A percentile compares a stretch with the other conserved stretches of the same genome.
These are phyloP conservation scores for Hedya salicella DNA, from an alignment of 2,888 invertebrate species.

Conservation along the genomic window DNA sequence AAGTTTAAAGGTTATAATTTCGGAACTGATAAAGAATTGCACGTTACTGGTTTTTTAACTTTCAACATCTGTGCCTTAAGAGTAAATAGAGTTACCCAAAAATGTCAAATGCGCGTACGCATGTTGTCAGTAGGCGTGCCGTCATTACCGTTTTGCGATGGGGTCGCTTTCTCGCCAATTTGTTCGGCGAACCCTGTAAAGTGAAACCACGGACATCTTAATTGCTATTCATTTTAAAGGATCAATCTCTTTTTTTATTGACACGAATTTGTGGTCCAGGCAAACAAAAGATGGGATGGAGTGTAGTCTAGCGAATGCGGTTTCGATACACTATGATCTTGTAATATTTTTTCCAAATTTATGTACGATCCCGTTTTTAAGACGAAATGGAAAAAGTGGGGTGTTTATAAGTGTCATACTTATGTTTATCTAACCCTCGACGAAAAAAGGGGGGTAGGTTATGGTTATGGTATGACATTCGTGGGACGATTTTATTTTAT, in stretches of 20 bases:
- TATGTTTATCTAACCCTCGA: no score
- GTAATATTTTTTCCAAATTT: no score
- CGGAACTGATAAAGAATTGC: no score
- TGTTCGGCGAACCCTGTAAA: slow-evolving; percentile 24
- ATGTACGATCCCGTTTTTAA: no score
- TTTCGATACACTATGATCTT: no score
- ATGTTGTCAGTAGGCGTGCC: slow-evolving; percentile 24
- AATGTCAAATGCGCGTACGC: slow-evolving; percentile 41
- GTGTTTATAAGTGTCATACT: no score
- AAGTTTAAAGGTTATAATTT: no score
- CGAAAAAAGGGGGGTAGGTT: no score
- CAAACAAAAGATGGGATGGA: background rate
- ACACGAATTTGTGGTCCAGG: background rate
- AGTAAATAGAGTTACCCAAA: slow-evolving; percentile 26
- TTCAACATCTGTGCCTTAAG: slow-evolving; percentile 46
- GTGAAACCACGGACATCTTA: slow-evolving; percentile 28
- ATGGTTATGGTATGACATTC: no score
- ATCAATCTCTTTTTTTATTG: slow-evolving; percentile 11
- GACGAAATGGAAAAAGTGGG: no score
- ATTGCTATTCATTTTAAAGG: slow-evolving; percentile 20
- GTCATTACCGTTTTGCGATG: slow-evolving; percentile 36
- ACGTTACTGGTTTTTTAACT: background rate
- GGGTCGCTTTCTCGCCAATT: slow-evolving; percentile 47
- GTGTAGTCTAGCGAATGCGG: background rate
- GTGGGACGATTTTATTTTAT: no score